Base-by-base conservation (phyloP, 2,797 vertebrate genomes). In the Simalia tracyae region DNA sequence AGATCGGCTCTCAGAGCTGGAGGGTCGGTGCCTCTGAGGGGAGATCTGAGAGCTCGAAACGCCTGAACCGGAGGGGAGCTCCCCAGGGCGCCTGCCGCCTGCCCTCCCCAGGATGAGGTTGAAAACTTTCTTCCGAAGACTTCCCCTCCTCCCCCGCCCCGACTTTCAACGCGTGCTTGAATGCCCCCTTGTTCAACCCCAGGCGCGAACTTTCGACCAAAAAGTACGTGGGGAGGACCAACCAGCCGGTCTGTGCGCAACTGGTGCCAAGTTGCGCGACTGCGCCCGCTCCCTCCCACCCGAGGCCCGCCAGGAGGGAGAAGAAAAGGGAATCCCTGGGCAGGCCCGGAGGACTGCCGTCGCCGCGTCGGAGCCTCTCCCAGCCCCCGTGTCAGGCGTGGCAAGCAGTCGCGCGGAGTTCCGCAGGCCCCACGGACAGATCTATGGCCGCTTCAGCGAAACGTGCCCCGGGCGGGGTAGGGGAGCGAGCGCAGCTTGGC, bases 121-220 rank as follows among this genome's bases (percentile, higher is more conserved):
- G 4, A 76, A 76, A 76, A 76, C 72, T 76, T 76, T 76, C 36
- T 76, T 76, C 72, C 36, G 17, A 76, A 42, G 72, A 15, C 68
- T 72, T 6, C 68, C 50, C 2, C n/a, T 15, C 31, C 68, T 31
- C 7, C 14, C 66, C 68, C 68, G 68, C n/a, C 66, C n/a, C n/a
- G 59, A 2, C 64, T 14, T 31, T 3, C 17, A 2, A 19, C 72
- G 0, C 9, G 36, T 19, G 19, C 36, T 42, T 4, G 31, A 17
- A 3, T 3, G 17, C 31, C 6, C 72, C 36, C 19, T 11, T 1
- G 3, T 0, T 2, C 36, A 0, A 8, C 19, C 59, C 19, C 72
- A 11, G 36, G 36, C 19, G 36, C 19, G 3, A 46, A 81, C 36
- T 4, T 24, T 8, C 36, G 19, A 36, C 72, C 72, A 4, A 81